Evolutionary conservation across 2,113 vertebrate genomes (phyloP).

Genomic region (Emydocephalus ijimae): DNA sequence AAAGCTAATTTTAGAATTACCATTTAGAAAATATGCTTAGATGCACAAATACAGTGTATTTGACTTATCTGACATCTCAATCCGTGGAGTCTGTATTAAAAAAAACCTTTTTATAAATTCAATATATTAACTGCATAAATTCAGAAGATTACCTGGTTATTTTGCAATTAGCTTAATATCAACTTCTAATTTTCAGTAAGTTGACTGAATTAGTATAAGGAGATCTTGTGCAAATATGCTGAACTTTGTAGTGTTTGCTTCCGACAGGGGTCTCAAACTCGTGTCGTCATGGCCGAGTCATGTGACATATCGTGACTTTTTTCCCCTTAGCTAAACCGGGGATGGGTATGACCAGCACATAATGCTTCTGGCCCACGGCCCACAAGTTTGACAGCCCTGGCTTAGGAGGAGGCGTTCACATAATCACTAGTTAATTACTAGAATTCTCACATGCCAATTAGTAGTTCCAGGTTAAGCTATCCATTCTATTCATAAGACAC

Average conservation of each 20-base stretch:
- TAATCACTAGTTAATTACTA: neutral
- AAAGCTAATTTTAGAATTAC: neutral
- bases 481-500: neutral
- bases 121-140: neutral
- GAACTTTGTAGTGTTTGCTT: neutral
- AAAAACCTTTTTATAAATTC: neutral
- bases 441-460: neutral
- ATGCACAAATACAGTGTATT: neutral
- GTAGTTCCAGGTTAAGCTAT: neutral
- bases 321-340: too few relatives aligned
- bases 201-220: neutral
- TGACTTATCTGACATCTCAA: neutral
- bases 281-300: too few relatives aligned
- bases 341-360: too few relatives aligned
- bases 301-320: too few relatives aligned
- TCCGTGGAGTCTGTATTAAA: neutral
- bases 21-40: neutral
- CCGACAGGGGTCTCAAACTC: neutral
- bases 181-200: neutral
- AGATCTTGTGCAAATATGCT: neutral
- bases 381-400: neutral
- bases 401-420: neutral
- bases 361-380: too few relatives aligned
- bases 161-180: neutral
- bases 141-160: neutral